Conservation (phyloP, 2,113 vertebrate species). For the Oreochromis aureus region DNA sequence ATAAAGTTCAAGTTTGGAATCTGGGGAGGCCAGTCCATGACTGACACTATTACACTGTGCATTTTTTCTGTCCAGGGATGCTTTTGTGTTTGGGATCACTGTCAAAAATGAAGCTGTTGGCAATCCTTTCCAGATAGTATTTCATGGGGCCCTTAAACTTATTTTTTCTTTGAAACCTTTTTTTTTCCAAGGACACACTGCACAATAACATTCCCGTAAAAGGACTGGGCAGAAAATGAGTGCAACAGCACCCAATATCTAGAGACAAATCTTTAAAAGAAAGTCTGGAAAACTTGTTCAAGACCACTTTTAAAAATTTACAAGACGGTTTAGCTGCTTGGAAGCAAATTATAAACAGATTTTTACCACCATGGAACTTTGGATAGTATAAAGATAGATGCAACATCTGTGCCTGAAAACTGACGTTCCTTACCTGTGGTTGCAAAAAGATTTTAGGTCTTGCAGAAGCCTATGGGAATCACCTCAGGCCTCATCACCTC, state of each 20-base stretch:
- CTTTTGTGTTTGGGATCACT: neutral
- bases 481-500: too few species aligned
- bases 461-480: neutral
- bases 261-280: neutral
- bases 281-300: neutral
- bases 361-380: neutral
- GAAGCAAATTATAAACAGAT: neutral
- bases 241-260: neutral
- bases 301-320: neutral
- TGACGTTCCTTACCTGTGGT: neutral
- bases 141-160: neutral
- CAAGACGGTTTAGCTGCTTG: neutral
- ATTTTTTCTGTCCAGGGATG: neutral
- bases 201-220: neutral
- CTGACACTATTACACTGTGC: neutral
- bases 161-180: accelerated
- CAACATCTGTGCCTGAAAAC: neutral
- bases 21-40: neutral
- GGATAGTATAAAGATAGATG: neutral
- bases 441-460: neutral
- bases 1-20: neutral
- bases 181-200: neutral
- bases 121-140: neutral
- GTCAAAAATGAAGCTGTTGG: neutral
- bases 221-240: neutral